phyloP scores from a whole-genome alignment of 2,888 invertebrate genomes.

The Protodeltote pygarga region DNA sequence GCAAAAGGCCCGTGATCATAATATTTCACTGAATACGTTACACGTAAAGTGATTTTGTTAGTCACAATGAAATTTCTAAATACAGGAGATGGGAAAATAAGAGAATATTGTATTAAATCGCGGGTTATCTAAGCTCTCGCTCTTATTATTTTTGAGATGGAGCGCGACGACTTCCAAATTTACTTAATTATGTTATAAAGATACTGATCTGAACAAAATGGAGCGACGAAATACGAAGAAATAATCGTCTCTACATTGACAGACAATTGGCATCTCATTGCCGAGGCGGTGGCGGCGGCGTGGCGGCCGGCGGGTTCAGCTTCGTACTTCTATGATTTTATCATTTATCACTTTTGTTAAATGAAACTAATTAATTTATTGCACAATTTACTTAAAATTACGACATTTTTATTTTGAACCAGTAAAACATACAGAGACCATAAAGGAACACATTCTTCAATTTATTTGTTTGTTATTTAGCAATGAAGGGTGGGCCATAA shows the following conservation, averaged over 20 bases:
- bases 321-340: conserved; percentile 26
- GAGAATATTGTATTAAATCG: conserved; percentile 71
- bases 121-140: conserved; percentile 70
- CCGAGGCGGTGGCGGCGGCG: too few species aligned
- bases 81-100: conserved; percentile 68
- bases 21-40: conserved; percentile 53
- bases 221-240: conserved; percentile 49
- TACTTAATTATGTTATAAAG: conserved; percentile 79
- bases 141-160: conserved; percentile 73
- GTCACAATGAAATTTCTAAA: conserved; percentile 65
- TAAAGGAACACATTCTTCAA: background rate
- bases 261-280: conserved; percentile 59
- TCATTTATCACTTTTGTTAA: conserved; percentile 40
- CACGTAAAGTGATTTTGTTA: conserved; percentile 60
- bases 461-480: conserved; percentile 6
- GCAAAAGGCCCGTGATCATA: conserved; percentile 21
- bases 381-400: too few species aligned
- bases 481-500: conserved; percentile 28
- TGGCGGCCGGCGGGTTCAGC: too few species aligned
- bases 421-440: background rate
- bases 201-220: conserved; percentile 74
- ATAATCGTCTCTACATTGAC: conserved; percentile 53
- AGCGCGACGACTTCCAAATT: conserved; percentile 74
- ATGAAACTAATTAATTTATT: too few species aligned
- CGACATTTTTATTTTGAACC: background rate